These are phyloP conservation scores for Phalloptychus januarius DNA, from an alignment of 2,797 vertebrate genomes.

Conservation along the genomic window DNA sequence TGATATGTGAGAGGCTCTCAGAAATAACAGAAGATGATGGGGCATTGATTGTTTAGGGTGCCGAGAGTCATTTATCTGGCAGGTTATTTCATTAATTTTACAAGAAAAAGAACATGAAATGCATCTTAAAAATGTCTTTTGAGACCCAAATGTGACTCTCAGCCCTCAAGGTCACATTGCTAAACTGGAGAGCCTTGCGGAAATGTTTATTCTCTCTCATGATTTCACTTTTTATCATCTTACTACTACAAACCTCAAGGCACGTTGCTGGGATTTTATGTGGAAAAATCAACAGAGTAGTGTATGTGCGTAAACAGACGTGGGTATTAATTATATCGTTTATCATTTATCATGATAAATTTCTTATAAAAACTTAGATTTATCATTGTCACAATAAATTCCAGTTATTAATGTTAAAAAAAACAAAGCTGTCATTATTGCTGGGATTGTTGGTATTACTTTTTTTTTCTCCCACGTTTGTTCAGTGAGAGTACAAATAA, in stretches of 20 bases:
- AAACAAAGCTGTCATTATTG: no score
- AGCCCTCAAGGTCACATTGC: slow-evolving; percentile 17
- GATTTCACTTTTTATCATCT: background rate
- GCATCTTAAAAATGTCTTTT: slow-evolving; percentile 14
- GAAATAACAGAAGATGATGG: background rate
- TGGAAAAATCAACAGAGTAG: background rate
- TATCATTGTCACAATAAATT: no score
- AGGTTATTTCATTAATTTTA: background rate
- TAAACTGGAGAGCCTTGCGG: background rate
- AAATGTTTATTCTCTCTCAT: background rate
- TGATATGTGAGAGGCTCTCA: background rate
- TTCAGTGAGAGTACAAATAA: no score
- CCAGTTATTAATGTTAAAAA: no score
- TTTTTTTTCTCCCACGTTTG: no score
- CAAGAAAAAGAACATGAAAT: background rate
- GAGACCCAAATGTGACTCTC: slow-evolving; percentile 26
- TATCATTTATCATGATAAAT: no score
- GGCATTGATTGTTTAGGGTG: background rate
- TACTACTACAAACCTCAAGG: background rate
- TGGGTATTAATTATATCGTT: no score
- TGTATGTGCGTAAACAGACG: background rate
- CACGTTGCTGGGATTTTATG: background rate
- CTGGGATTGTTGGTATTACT: no score
- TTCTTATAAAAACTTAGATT: no score
- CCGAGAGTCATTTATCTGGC: background rate